These are phyloP conservation scores for Mythimna lalbum DNA, from an alignment of 2,888 invertebrate species.

Conservation along the genomic window DNA sequence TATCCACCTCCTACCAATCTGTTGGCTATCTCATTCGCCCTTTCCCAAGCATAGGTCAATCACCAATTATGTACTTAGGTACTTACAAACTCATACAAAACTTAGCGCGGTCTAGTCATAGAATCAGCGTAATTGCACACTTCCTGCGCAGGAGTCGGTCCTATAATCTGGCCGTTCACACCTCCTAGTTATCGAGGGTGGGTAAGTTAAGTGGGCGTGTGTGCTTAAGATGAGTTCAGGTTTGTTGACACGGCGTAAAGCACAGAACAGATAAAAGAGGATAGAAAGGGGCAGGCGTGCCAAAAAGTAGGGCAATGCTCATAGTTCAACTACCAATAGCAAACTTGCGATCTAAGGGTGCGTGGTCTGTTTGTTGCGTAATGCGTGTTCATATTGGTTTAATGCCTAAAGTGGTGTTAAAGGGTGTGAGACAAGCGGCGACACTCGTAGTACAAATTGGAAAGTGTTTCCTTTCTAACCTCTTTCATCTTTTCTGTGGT, in stretches of 20 bases:
- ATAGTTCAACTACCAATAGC: too few relatives aligned
- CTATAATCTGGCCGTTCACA: slow-evolving; percentile 46
- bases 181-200: slow-evolving; percentile 42
- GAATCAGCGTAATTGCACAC: slow-evolving; percentile 54
- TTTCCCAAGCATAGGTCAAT: slow-evolving; percentile 48
- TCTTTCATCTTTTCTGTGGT: too few relatives aligned
- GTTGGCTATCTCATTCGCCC: slow-evolving; percentile 9
- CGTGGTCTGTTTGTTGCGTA: too few relatives aligned
- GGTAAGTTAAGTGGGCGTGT: slow-evolving; percentile 23
- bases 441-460: too few relatives aligned
- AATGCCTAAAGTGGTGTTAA: too few relatives aligned
- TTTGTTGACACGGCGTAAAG: not conserved
- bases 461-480: too few relatives aligned
- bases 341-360: too few relatives aligned
- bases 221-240: not conserved
- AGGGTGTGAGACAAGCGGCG: too few relatives aligned
- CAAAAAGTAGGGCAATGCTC: too few relatives aligned
- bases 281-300: too few relatives aligned
- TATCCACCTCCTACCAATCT: slow-evolving; percentile 27
- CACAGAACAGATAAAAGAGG: too few relatives aligned
- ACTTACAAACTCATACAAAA: slow-evolving; percentile 47
- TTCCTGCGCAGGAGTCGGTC: slow-evolving; percentile 90
- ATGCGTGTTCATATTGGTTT: too few relatives aligned
- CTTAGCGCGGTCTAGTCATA: slow-evolving; percentile 38
- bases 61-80: slow-evolving; percentile 50